Conservation (phyloP, 1,140 invertebrate species). For the Cotesia typhae region DNA sequence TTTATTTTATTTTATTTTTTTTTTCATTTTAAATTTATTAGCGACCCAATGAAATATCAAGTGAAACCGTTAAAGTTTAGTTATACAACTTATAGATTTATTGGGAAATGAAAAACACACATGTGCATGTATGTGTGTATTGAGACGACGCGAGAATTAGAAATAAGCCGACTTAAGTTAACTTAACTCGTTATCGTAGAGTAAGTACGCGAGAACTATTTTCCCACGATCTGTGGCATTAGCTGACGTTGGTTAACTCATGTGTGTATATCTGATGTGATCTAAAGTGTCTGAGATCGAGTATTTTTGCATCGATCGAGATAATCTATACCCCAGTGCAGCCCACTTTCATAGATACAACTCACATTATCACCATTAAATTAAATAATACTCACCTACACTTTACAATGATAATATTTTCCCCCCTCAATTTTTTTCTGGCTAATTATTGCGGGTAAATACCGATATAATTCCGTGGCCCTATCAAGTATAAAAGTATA, state of each 20-base stretch:
- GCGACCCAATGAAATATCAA: slow-evolving; percentile 4
- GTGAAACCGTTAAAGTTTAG: slow-evolving; percentile 17
- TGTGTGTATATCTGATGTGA: slow-evolving; percentile 39
- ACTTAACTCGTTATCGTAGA: neutral
- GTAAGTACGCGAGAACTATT: slow-evolving; percentile 11
- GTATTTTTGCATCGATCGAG: slow-evolving; percentile 40
- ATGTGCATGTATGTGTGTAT: neutral
- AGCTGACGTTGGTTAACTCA: slow-evolving; percentile 16
- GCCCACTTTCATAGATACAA: neutral
- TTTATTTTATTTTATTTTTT: slow-evolving; percentile 3
- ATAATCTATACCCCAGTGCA: slow-evolving; percentile 37
- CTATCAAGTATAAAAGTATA: neutral
- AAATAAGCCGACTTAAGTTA: slow-evolving; percentile 11
- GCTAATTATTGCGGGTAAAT: too few relatives aligned
- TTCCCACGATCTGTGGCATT: slow-evolving; percentile 34
- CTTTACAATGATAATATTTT: neutral
- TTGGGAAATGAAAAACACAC: neutral
- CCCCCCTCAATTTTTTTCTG: too few relatives aligned
- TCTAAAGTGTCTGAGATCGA: slow-evolving; percentile 31
- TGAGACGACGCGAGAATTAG: slow-evolving; percentile 34
- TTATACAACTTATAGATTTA: slow-evolving; percentile 15
- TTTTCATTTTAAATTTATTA: neutral
- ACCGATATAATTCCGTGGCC: too few relatives aligned
- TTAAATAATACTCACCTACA: slow-evolving; percentile 10
- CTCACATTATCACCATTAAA: neutral